phyloP scores from a whole-genome alignment of 2,113 vertebrate genomes.

The Benitochromis conjunctus region DNA sequence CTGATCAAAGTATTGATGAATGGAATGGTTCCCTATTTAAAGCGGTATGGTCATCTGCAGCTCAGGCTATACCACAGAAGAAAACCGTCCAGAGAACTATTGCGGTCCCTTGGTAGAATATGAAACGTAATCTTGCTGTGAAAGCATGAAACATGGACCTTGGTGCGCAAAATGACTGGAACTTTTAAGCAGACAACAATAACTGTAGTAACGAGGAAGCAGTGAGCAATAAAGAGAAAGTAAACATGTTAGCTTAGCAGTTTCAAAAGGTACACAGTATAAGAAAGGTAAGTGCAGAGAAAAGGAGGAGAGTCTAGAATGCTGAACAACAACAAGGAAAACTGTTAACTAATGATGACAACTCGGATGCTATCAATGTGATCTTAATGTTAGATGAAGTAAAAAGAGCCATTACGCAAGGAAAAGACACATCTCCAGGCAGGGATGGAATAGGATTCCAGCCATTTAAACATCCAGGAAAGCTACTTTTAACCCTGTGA shows the following conservation, averaged over 20 bases:
- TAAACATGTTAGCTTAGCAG: background rate
- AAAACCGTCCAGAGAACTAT: background rate
- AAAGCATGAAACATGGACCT: rapidly evolving
- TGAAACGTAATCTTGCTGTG: background rate
- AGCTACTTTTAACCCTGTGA: background rate
- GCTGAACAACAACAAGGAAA: background rate
- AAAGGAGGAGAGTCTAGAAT: background rate
- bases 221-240: too few relatives aligned
- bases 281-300: background rate
- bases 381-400: background rate
- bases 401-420: rapidly evolving
- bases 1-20: too few relatives aligned
- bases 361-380: background rate
- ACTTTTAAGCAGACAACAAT: too few relatives aligned
- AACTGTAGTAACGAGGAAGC: too few relatives aligned
- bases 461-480: background rate
- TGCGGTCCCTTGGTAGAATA: rapidly evolving
- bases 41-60: background rate
- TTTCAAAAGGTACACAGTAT: background rate
- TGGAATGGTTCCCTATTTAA: too few relatives aligned
- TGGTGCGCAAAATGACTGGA: background rate
- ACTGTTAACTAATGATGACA: too few relatives aligned
- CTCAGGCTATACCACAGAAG: rapidly evolving
- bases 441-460: background rate
- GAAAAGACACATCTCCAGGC: background rate